phyloP scores from a whole-genome alignment of 1,140 invertebrate genomes.

The Procambarus virginalis region DNA sequence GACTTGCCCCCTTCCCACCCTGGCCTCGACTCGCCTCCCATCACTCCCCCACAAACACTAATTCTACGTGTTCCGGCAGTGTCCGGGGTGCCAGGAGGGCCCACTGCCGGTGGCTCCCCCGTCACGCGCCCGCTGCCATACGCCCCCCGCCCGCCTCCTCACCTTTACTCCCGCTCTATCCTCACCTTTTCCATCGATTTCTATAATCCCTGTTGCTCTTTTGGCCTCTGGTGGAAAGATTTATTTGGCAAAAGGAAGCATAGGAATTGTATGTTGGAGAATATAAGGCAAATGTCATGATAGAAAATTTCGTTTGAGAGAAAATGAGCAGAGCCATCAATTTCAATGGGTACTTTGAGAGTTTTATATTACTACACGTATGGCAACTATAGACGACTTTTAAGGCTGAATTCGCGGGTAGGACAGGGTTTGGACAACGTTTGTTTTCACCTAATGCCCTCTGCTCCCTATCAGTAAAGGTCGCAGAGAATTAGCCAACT shows the following conservation, averaged over 20 bases:
- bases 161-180: not conserved
- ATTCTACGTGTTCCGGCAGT: constrained; percentile 34
- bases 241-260: not conserved
- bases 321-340: not conserved
- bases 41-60: constrained; percentile 27
- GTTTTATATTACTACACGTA: not conserved
- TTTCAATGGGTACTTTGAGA: not conserved
- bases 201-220: not conserved
- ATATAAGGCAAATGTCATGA: not conserved
- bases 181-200: not conserved
- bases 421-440: too few species aligned
- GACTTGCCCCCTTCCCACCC: constrained; percentile 2
- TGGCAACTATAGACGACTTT: too few species aligned
- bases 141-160: not conserved
- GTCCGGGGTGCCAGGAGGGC: not conserved
- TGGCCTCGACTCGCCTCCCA: not conserved
- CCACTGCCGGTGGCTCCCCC: not conserved
- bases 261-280: not conserved
- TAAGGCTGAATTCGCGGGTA: too few species aligned
- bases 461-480: too few species aligned
- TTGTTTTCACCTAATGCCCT: too few species aligned
- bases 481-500: too few species aligned
- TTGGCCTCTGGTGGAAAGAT: not conserved
- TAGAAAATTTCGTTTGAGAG: not conserved
- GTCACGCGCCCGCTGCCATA: constrained; percentile 1